Evolutionary conservation across 2,888 invertebrate species (phyloP), one percentile per base, ranked within the genome.

Genomic region (Pammene aurita): DNA sequence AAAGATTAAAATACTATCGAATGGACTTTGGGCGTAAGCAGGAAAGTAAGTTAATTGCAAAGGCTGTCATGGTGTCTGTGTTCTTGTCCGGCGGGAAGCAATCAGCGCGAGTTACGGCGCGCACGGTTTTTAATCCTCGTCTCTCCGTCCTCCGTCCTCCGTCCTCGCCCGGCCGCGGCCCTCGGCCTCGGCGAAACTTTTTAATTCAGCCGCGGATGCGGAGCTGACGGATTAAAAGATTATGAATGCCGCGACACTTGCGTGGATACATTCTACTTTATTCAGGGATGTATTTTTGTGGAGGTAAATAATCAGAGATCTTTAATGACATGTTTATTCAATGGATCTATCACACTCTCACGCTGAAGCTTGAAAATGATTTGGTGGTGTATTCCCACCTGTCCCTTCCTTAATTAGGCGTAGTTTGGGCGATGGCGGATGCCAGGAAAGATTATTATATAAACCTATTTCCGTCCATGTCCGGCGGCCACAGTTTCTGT

Each of bases 61-160:
- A 64, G 52, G 35, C 68, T 68, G 63, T 54, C 14, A 7, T 6
- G 14, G 4, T 38, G 50, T 16, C 56, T 68, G 52, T 14, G 44
- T 1, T 10, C 7, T 44, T 55, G 68, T 63, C 68, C 68, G 68
- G 56, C 56, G 62, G 67, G 61, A 68, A 68, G 68, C 68, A 68
- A 68, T 68, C 68, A 64, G 63, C 68, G 63, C 62, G 52, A 68
- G 67, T 64, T 64, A 68, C 68, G 68, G 63, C 52, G 58, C 41
- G 60, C 62, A 57, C 67, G 67, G 67, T 62, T 67, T 67, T 67
- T 67, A 67, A 67, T 67, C 67, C 67, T 42, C 66, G 67, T 42
- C 44, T 26, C 26, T 26, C 26, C 26, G 26, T 26, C 26, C 26
- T 26, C 26, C 26, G n/a, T n/a, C n/a, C n/a, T n/a, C 9, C 48